Base-by-base conservation (phyloP, 2,113 vertebrate species). In the Rhagologus leucostigma region DNA sequence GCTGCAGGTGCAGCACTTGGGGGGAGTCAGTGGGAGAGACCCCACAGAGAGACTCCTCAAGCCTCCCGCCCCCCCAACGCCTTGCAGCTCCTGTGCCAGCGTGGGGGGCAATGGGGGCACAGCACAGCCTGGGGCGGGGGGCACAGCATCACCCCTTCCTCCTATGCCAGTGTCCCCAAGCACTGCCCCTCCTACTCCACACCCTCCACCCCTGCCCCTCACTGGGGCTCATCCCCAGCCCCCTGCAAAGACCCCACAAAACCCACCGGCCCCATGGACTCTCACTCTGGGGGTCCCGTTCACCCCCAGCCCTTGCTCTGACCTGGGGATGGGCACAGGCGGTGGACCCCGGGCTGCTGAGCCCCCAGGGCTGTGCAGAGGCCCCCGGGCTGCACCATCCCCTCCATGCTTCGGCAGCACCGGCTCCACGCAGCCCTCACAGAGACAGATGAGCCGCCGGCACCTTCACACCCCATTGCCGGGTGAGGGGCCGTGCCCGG, bases 261-360 rank as follows among this genome's bases (percentile, higher is more conserved):
- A 68, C 26, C 18, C 49, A 6, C 10, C 50, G 57, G 22, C 35
- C 6, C 65, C 24, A 13, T 3, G 13, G 13, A 26, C 2, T 16
- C 44, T 37, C 9, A 2, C 41, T 49, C 41, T 2, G 5, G 18
- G 52, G 14, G 24, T 32, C 41, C 29, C 1, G 0, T 33, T 62
- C 16, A 20, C 23, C 23, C 26, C 5, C 57, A 27, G 11, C 32
- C 44, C 4, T 52, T 27, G 14, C 35, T 39, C 30, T 42, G 22
- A 16, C 16, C 69, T 21, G 13, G 4, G 12, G 30, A 3, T 9
- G 33, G 49, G 50, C 35, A 32, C 35, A 11, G 50, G 23, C 9
- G 1, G 15, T 10, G 13, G 26, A 27, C 9, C 8, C 18, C 10
- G 3, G 6, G 5, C 41, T 63, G 59, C 75, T 35, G 69, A 74